phyloP scores from a whole-genome alignment of 2,113 vertebrate species.

The Pteruthius melanotis region DNA sequence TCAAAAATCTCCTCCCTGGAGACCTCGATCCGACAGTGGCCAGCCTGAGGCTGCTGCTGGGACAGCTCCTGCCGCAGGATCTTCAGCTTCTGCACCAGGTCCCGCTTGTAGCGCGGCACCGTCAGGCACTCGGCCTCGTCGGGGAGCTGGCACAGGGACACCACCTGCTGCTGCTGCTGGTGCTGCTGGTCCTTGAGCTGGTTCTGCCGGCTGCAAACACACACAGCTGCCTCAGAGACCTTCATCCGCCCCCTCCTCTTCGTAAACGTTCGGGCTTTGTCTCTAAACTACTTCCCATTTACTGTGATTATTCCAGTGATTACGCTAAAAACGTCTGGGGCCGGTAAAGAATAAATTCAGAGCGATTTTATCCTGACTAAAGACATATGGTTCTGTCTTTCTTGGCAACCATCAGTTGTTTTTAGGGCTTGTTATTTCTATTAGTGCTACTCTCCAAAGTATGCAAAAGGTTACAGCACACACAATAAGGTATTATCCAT shows the following conservation, averaged over 20 bases:
- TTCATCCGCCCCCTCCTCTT: background rate
- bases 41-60: slow-evolving; percentile 96
- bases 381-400: slow-evolving; percentile 11
- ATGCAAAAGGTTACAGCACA: background rate
- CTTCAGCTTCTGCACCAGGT: slow-evolving; percentile 98
- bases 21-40: slow-evolving; percentile 97
- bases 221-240: background rate
- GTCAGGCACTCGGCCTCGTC: slow-evolving; percentile 93
- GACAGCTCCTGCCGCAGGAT: slow-evolving; percentile 95
- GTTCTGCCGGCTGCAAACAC: slow-evolving; percentile 78
- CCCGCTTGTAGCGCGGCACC: slow-evolving; percentile 92
- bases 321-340: background rate
- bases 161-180: slow-evolving; percentile 76
- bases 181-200: slow-evolving; percentile 86
- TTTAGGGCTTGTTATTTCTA: slow-evolving; percentile 42
- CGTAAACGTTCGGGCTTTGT: background rate
- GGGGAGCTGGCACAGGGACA: slow-evolving; percentile 84
- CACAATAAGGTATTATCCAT: slow-evolving; percentile 26
- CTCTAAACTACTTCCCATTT: background rate
- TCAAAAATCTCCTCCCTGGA: slow-evolving; percentile 97
- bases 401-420: slow-evolving; percentile 9
- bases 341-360: background rate
- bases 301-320: background rate
- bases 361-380: background rate
- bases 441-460: background rate